A percentile compares a stretch with the other conserved stretches of the same genome.
Conservation (phyloP, 2,797 vertebrate genomes). For the Arremon aurantiirostris region DNA sequence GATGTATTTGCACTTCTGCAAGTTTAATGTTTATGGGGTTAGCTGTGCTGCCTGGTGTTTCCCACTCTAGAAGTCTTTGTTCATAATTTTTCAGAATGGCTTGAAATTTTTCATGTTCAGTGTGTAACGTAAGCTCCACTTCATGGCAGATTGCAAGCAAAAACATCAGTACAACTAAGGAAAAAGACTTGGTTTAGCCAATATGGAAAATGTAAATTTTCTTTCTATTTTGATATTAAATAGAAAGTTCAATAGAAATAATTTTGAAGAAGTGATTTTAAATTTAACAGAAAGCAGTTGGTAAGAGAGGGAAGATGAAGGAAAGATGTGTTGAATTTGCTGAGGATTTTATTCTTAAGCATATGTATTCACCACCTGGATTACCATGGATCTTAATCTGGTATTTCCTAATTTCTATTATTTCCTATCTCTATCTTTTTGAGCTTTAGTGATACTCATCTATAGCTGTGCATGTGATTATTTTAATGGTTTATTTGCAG, state of each 20-base stretch:
- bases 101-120: neutral
- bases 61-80: neutral
- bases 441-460: neutral
- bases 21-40: neutral
- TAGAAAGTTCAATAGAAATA: neutral
- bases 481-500: neutral
- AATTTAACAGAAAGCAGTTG: neutral
- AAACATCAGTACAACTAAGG: neutral
- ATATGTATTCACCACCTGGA: neutral
- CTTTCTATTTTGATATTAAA: neutral
- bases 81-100: neutral
- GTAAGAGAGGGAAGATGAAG: neutral
- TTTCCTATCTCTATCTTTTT: neutral
- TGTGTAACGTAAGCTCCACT: neutral
- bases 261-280: neutral
- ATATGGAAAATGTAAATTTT: neutral
- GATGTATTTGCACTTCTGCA: neutral
- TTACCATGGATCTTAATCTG: neutral
- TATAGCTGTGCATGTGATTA: neutral
- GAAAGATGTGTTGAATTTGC: neutral
- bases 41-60: neutral
- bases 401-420: neutral
- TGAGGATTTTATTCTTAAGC: neutral
- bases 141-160: neutral
- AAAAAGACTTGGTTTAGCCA: neutral